Conservation (phyloP, 1,140 invertebrate genomes). For the Lamellibrachia luymesi region DNA sequence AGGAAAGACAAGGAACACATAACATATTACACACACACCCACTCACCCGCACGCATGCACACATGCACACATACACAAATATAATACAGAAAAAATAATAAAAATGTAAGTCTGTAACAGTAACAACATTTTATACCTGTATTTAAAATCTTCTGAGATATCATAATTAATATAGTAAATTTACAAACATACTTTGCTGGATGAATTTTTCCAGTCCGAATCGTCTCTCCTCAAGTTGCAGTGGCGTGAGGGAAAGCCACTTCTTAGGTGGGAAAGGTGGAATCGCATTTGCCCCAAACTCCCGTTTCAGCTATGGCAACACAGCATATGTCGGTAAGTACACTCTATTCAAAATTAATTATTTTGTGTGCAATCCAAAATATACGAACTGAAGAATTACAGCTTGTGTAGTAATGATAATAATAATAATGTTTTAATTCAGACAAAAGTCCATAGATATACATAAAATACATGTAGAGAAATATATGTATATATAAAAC, state of each 20-base stretch:
- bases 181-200: constrained; percentile 69
- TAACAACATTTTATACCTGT: constrained; percentile 21
- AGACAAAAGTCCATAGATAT: too few species aligned
- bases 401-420: too few species aligned
- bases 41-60: neutral
- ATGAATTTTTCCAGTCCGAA: constrained; percentile 89
- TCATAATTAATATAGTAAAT: constrained; percentile 27
- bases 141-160: constrained; percentile 13
- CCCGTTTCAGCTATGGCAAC: constrained; percentile 54
- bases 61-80: neutral
- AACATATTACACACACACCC: neutral
- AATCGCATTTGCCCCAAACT: constrained; percentile 59
- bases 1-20: constrained; percentile 14
- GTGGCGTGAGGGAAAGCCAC: constrained; percentile 76
- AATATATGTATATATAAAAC: too few species aligned
- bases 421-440: too few species aligned
- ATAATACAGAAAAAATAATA: neutral
- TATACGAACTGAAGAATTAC: neutral
- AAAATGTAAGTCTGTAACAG: neutral
- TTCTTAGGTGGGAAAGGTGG: constrained; percentile 93
- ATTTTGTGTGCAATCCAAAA: neutral
- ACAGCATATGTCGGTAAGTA: constrained; percentile 11
- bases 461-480: too few species aligned
- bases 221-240: constrained; percentile 84
- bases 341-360: neutral